Conservation (phyloP, 2,888 invertebrate species). For the Euplagia quadripunctaria region DNA sequence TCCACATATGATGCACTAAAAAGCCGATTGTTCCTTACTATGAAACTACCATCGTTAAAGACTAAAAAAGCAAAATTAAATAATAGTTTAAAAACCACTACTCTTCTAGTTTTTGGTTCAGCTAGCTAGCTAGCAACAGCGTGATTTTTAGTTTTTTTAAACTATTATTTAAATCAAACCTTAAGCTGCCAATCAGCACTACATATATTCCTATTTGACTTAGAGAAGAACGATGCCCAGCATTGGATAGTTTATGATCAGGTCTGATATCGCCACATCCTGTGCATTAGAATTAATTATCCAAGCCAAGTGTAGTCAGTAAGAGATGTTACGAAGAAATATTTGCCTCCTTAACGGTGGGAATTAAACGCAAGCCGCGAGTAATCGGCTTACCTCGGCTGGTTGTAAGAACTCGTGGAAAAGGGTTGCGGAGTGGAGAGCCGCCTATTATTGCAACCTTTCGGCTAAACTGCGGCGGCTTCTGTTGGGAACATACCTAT, state of each 20-base stretch:
- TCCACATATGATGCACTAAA: too few species aligned
- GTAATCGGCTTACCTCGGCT: slow-evolving; percentile 43
- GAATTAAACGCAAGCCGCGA: slow-evolving; percentile 45
- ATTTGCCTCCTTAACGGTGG: slow-evolving; percentile 22
- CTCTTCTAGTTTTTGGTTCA: too few species aligned
- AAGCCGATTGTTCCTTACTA: too few species aligned
- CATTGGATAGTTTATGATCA: too few species aligned
- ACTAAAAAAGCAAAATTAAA: too few species aligned
- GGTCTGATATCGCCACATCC: background rate
- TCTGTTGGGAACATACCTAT: background rate
- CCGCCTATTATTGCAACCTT: slow-evolving; percentile 21
- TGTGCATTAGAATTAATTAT: background rate
- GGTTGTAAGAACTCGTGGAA: slow-evolving; percentile 25
- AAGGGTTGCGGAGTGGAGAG: slow-evolving; percentile 30
- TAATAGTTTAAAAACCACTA: too few species aligned
- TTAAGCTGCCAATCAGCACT: background rate
- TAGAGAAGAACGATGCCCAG: too few species aligned
- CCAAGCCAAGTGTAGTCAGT: slow-evolving; percentile 28
- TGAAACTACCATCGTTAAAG: too few species aligned
- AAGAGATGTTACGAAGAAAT: slow-evolving; percentile 39
- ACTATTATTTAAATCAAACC: too few species aligned
- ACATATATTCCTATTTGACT: background rate
- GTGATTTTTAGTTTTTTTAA: background rate
- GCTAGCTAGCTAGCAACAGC: too few species aligned
- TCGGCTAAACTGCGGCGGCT: slow-evolving; percentile 7